Conservation (phyloP, 92 coral and sea anemone genomes). For the Actinernus sp. region DNA sequence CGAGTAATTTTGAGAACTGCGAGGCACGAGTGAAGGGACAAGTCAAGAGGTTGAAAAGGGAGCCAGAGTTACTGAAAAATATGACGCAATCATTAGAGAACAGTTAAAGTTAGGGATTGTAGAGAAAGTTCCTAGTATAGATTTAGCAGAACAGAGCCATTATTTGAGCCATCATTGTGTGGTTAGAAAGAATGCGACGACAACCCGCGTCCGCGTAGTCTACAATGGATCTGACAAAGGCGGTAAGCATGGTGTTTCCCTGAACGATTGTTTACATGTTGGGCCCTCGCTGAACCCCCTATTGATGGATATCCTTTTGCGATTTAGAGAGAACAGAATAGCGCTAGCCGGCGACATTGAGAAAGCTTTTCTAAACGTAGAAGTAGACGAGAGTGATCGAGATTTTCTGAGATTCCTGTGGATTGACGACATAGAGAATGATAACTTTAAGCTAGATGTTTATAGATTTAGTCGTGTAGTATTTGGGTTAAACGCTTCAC, state of each 20-base stretch:
- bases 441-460: no score
- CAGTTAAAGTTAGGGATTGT: slow-evolving; percentile 17
- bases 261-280: slow-evolving; percentile 50
- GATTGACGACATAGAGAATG: no score
- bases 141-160: no score
- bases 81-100: slow-evolving; percentile 7
- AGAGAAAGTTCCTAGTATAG: slow-evolving; percentile 34
- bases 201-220: no score
- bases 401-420: no score
- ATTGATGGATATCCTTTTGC: no score
- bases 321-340: no score
- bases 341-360: no score
- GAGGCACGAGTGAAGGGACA: slow-evolving; percentile 6
- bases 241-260: slow-evolving; percentile 19
- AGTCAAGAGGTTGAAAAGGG: slow-evolving; percentile 20
- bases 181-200: no score
- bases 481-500: neutral
- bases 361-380: no score
- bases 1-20: slow-evolving; percentile 3
- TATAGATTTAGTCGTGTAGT: neutral
- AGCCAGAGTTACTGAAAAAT: slow-evolving; percentile 4
- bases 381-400: no score
- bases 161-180: no score
- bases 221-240: neutral
- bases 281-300: slow-evolving; percentile 56